These are phyloP conservation scores for Drosophila nigricruria DNA, from an alignment of 2,888 invertebrate species.

Conservation along the genomic window DNA sequence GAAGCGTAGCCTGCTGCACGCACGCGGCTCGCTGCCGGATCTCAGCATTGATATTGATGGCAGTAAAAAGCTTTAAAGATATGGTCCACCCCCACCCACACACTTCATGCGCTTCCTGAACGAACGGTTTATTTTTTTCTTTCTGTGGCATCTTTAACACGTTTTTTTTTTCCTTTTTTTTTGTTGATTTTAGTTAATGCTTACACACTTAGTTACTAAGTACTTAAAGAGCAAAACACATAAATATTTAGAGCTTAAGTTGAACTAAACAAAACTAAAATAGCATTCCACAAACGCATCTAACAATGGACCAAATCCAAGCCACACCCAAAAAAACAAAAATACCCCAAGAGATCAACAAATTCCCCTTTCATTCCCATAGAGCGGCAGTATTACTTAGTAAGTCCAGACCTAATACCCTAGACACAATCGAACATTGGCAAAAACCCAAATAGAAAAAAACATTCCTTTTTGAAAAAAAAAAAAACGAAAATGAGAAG, in stretches of 20 bases:
- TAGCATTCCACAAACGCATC: constrained; percentile 59
- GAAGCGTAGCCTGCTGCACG: constrained; percentile 86
- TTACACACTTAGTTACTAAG: constrained; percentile 63
- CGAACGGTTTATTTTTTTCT: constrained; percentile 37
- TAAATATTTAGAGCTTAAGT: constrained; percentile 59
- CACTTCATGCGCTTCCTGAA: constrained; percentile 27
- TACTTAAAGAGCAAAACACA: constrained; percentile 64
- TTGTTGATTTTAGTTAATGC: constrained; percentile 57
- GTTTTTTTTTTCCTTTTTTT: constrained; percentile 26
- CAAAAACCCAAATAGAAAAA: constrained; percentile 2
- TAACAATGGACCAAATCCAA: constrained; percentile 22
- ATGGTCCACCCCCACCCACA: constrained; percentile 3
- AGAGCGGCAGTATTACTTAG: constrained; percentile 80
- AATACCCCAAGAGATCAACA: constrained; percentile 3
- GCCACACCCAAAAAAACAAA: neutral
- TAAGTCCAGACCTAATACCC: constrained; percentile 18
- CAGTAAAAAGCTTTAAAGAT: constrained; percentile 80
- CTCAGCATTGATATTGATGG: constrained; percentile 83
- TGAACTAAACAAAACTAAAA: constrained; percentile 37
- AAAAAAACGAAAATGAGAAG: constrained; percentile 2
- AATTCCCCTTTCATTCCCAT: constrained; percentile 23
- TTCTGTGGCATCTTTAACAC: constrained; percentile 1
- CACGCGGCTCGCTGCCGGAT: constrained; percentile 83
- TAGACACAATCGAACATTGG: constrained; percentile 15
- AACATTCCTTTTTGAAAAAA: constrained; percentile 47